Conservation (phyloP, 2,113 vertebrate genomes). For the Lepus europaeus region DNA sequence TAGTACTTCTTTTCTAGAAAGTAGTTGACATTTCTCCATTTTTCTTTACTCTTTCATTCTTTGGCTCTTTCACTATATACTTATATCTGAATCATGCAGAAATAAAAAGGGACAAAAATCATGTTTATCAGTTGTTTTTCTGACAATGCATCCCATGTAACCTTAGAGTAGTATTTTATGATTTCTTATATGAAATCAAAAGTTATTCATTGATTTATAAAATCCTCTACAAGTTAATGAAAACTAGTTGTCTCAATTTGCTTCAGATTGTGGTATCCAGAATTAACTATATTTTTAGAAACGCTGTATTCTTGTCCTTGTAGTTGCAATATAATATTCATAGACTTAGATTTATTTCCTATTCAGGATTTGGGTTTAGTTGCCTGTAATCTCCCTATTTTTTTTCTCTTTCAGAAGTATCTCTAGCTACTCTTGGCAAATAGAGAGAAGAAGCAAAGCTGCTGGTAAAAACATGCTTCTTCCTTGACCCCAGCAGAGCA, state of each 20-base stretch:
- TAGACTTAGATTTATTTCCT: background rate
- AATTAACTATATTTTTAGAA: slow-evolving; percentile 9
- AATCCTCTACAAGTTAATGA: background rate
- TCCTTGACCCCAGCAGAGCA: background rate
- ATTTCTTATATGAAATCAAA: background rate
- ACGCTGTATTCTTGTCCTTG: background rate
- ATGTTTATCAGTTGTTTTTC: background rate
- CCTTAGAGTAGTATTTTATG: background rate
- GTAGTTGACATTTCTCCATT: background rate
- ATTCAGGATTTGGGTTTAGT: background rate
- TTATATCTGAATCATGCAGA: background rate
- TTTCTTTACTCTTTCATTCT: background rate
- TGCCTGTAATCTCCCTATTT: background rate
- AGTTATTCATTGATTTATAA: background rate
- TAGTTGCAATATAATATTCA: background rate
- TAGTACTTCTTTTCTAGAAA: slow-evolving; percentile 31
- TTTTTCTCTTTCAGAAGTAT: background rate
- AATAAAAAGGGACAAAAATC: background rate
- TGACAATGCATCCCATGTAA: background rate
- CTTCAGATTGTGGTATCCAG: background rate
- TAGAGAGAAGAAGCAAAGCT: background rate
- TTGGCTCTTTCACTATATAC: background rate
- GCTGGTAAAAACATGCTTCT: background rate
- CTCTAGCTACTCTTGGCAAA: background rate
- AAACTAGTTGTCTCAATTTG: background rate